Conservation (phyloP, 2,888 invertebrate species). For the Aphrophora alni region DNA sequence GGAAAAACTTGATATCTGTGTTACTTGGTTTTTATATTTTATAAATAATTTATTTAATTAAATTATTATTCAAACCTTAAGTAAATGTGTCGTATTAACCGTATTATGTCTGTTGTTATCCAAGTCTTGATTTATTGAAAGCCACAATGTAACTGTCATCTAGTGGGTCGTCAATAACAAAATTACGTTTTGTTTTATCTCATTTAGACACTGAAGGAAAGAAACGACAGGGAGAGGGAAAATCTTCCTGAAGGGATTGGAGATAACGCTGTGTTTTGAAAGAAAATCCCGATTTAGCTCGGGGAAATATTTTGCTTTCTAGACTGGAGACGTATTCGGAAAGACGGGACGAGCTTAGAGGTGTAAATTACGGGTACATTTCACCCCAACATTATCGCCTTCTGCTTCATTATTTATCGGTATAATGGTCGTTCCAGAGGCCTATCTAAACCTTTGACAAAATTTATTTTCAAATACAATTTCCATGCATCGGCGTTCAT, state of each 20-base stretch:
- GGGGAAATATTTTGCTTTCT: not conserved
- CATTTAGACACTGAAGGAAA: not conserved
- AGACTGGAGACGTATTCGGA: not conserved
- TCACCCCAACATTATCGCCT: not conserved
- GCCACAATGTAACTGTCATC: too few species aligned
- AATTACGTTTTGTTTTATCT: not conserved
- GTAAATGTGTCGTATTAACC: too few species aligned
- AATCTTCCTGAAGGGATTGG: not conserved
- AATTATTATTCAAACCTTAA: too few species aligned
- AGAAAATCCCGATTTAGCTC: not conserved
- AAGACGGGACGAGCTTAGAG: slow-evolving; percentile 1
- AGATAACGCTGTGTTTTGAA: not conserved
- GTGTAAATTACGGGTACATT: slow-evolving; percentile 6
- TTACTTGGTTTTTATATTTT: too few species aligned
- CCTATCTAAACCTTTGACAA: slow-evolving; percentile 9
- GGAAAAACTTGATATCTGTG: too few species aligned
- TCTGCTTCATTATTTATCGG: not conserved
- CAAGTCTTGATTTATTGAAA: too few species aligned
- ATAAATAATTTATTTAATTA: too few species aligned
- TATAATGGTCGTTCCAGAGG: not conserved
- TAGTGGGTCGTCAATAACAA: not conserved
- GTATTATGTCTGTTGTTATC: too few species aligned
- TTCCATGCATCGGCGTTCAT: not conserved
- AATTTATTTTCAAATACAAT: not conserved
- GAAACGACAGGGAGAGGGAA: not conserved